These are phyloP conservation scores for Neolamprologus longior DNA, from an alignment of 2,113 vertebrate species.

Conservation along the genomic window DNA sequence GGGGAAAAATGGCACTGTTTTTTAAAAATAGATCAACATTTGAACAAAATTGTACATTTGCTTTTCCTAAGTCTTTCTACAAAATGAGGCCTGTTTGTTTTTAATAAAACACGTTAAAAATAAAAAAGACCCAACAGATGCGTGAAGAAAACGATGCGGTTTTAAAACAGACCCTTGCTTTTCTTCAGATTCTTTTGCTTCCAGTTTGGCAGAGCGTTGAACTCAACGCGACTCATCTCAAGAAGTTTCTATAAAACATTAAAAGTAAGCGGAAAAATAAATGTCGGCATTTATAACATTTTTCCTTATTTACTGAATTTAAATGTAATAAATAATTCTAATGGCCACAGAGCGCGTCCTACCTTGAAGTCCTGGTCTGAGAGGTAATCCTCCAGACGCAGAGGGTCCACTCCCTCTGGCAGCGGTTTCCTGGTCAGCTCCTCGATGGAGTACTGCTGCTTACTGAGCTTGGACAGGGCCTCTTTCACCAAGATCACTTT, in stretches of 20 bases:
- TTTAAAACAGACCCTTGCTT: conserved; percentile 74
- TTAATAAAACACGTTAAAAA: neutral
- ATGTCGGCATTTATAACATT: neutral
- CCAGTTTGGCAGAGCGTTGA: conserved; percentile 74
- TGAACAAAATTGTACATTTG: conserved; percentile 51
- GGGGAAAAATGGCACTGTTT: neutral
- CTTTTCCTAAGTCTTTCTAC: conserved; percentile 16
- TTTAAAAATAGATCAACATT: conserved; percentile 24
- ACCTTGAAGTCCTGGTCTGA: conserved; percentile 78
- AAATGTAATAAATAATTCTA: neutral
- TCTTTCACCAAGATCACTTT: conserved; percentile 73
- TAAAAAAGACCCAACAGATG: neutral
- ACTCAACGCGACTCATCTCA: conserved; percentile 72
- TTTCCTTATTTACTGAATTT: neutral
- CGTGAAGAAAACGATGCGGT: neutral
- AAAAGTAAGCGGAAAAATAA: neutral
- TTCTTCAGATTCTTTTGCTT: conserved; percentile 78
- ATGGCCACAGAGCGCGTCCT: neutral
- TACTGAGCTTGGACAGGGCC: conserved; percentile 67
- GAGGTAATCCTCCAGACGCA: conserved; percentile 74
- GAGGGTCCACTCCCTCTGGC: conserved; percentile 77
- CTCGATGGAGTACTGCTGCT: conserved; percentile 71
- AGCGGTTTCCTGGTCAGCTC: conserved; percentile 70
- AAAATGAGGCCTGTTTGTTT: conserved; percentile 16
- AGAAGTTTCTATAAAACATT: conserved; percentile 60